Evolutionary conservation across 2,888 invertebrate species (phyloP), one percentile per base, ranked within the genome.

Genomic region (Callosobruchus maculatus): DNA sequence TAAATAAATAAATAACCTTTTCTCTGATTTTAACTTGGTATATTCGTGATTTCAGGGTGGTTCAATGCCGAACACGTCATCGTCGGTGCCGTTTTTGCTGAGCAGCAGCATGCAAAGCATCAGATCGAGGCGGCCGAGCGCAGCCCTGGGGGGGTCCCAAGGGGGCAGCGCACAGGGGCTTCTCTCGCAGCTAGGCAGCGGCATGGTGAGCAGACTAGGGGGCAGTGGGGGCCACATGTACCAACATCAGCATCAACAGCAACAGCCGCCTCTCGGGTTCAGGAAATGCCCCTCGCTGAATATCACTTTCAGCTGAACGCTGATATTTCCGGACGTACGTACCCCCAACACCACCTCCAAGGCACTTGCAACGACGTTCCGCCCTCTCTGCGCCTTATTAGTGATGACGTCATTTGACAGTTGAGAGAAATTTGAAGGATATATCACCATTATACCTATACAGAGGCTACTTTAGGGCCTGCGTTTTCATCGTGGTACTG

Each of bases 61-160:
- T 83, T 95, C 95, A 81, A 94, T 95, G 94, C 95, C 96, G 83
- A 95, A 95, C 87, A 95, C 95, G 77, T 95, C 95, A 83, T 94
- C 94, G 88, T 95, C 95, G 87, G 95, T 95, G 79, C 95, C 95
- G 80, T 95, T 94, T 88, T 90, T 96, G 88, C 89, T 95, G 83
- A 93, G 94, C 82, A 93, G 92, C 86, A 94, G 92, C 86, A 93
- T 93, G 90, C 92, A 91, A 88, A 93, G 92, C 84, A 92, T 93
- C 86, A 88, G 93, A 78, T 93, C 94, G 77, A 92, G 95, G 74
- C 91, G 94, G 73, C 92, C 92, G 72, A 92, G 94, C 83, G 89
- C 94, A 84, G 92, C 93, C 83, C 88, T 93, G 80, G 92, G 93
- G 85, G 92, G 92, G 73, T 92, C 91, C 83, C 93, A 93, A 83